Evolutionary conservation across 2,113 vertebrate species (phyloP).

Genomic region (Bufo bufo): DNA sequence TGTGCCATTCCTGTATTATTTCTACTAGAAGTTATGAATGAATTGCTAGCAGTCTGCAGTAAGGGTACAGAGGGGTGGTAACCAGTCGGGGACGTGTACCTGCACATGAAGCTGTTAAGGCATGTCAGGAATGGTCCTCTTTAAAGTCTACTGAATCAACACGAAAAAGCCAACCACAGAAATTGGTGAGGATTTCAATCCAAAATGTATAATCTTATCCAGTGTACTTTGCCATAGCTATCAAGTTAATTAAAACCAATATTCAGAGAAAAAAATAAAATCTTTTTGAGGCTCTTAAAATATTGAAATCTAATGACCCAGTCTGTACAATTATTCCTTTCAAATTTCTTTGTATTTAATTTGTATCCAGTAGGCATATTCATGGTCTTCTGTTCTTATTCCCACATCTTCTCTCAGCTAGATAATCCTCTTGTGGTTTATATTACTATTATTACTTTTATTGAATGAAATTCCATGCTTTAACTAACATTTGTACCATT

Average conservation of each 20-base stretch:
- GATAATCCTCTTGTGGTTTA: background rate
- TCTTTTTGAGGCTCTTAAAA: background rate
- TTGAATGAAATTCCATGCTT: background rate
- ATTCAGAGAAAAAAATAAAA: background rate
- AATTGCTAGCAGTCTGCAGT: too few species aligned
- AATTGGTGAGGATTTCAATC: too few species aligned
- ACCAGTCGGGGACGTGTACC: too few species aligned
- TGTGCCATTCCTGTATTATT: too few species aligned
- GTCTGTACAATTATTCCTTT: background rate
- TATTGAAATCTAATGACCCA: background rate
- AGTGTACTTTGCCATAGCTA: background rate
- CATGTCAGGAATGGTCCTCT: too few species aligned
- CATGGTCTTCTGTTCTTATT: background rate
- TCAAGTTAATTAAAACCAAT: slow-evolving; percentile 5
- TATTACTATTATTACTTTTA: background rate
- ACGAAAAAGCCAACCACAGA: too few species aligned
- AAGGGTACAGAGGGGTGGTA: too few species aligned
- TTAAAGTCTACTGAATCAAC: too few species aligned
- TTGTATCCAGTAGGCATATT: background rate
- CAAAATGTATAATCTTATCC: background rate
- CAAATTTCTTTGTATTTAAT: background rate
- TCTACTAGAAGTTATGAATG: too few species aligned
- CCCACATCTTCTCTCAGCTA: background rate
- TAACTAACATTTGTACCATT: background rate
- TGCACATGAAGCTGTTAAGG: too few species aligned